These are phyloP conservation scores for Megalurothrips usitatus DNA, from an alignment of 2,888 invertebrate species.

Conservation along the genomic window DNA sequence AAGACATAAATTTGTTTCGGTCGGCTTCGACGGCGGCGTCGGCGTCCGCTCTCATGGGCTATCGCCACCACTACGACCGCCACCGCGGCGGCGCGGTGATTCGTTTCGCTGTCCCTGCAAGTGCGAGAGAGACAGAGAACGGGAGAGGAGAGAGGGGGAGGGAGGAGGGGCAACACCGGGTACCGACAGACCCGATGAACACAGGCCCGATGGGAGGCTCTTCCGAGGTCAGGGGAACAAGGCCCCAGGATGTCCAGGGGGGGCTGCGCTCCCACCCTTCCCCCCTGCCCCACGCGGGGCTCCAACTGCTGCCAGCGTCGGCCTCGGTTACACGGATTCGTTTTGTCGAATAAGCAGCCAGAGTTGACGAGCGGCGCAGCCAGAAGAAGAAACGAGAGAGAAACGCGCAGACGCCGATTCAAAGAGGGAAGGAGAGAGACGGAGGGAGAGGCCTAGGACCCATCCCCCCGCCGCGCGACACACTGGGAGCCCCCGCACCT, in stretches of 20 bases:
- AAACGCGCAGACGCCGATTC: too few species aligned
- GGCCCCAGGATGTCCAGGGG: not conserved
- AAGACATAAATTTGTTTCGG: slow-evolving; percentile 24
- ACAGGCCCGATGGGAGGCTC: too few species aligned
- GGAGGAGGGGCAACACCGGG: too few species aligned
- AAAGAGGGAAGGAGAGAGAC: too few species aligned
- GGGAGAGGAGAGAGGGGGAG: not conserved
- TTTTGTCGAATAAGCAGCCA: too few species aligned
- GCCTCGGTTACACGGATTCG: too few species aligned
- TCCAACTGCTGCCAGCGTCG: too few species aligned
- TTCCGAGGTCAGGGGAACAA: not conserved
- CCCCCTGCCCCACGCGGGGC: not conserved
- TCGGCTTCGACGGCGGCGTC: not conserved
- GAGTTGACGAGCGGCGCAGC: too few species aligned
- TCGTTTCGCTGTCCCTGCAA: not conserved
- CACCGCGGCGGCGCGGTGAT: not conserved
- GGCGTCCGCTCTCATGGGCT: not conserved
- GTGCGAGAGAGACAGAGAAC: not conserved
- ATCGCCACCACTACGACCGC: not conserved
- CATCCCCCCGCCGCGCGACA: not conserved
- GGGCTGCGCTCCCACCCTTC: not conserved
- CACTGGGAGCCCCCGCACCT: not conserved
- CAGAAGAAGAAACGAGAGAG: too few species aligned
- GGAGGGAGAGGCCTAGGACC: not conserved
- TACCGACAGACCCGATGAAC: too few species aligned